Base-by-base conservation (phyloP, 1,140 invertebrate species). In the Vanessa atalanta region DNA sequence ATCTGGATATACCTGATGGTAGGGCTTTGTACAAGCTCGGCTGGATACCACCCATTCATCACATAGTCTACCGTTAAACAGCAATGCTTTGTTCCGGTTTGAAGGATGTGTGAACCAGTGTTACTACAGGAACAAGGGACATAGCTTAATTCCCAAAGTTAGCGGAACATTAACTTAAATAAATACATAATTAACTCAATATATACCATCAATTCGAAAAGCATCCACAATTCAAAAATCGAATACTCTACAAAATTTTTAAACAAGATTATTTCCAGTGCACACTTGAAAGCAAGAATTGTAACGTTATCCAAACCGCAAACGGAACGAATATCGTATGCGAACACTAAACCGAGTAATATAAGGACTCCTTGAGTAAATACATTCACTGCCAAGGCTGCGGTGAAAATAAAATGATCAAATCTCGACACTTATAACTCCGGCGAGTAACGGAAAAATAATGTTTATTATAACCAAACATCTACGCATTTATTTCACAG, bases 381-480 rank as follows among this genome's bases (percentile, higher is more conserved):
- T 72, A 77, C 57, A 20, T 66, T 69, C 73, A 73, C 48, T 78
- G 76, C 76, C 79, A 80, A 80, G 79, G 79, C 65, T 80, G 67
- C 60, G 73, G 76, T 74, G 69, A 76, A 73, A 73, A 80, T 60
- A 65, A 70, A 75, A 72, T 70, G 70, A 72, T 72, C 70, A 60
- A 68, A 9, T 9, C 37, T 43, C 37, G 37, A 43, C 37, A 43
- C 37, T 43, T 43, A 43, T 43, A 43, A 43, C 37, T 43, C 37
- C 37, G 9, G 8, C 37, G 37, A 43, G 37, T 43, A 43, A 43
- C 37, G 37, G 9, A 43, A 43, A 43, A 43, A 43, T 43, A 43
- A 43, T 43, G 37, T 43, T 43, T 43, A 43, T 43, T 43, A 43
- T 43, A 43, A 43, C 7, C 37, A 51, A 51, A 51, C n/a, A 51